Base-by-base conservation (phyloP, 35 echinoderm and acorn worm species). In the Apostichopus californicus region DNA sequence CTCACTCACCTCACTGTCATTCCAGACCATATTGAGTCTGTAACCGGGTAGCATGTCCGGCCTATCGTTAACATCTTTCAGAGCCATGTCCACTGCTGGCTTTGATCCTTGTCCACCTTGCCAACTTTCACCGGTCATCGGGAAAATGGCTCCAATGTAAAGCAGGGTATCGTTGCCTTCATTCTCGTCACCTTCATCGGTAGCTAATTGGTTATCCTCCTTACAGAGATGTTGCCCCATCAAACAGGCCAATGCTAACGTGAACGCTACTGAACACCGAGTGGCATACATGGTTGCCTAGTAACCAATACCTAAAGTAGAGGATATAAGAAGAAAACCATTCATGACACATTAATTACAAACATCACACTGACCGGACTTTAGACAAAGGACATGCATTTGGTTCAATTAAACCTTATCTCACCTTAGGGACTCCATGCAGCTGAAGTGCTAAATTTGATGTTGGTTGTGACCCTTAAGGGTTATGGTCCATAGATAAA, bases 1-100 rank as follows among this genome's bases (percentile, higher is more conserved):
- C 78, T 90, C 22, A 86, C 96, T 96, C 91, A 98, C 97, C 97
- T 92, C 68, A 82, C 97, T 98, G 78, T 98, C 95, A 60, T 93
- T 87, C 91, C 87, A 94, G 52, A 94, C 73, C 91, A 98, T 94
- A 75, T 92, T 93, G 14, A 98, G 95, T 20, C 89, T 12, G 75
- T 96, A 98, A 3, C 92, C 97, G 1, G 94, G 97, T 57, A 98
- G 68, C 54, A 98, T 93, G 88, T 98, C 97, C 9, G 86, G n/a
- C 56, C 97, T 92, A 60, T 93, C 89, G 60, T 98, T 98, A 25
- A 98, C 95, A 90, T 96, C 95, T 23, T 89, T 91, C 1, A 98
- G 61, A 1, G 91, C 97, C 97, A 98, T 94, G 23, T 81, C 82
- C 7, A 92, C 94, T 5, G 97, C 97, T 18, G 97, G 95, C 54